Percentiles rank a stretch among this genome's conserved stretches.
These are phyloP conservation scores for Porites lobata DNA, from an alignment of 92 coral and sea anemone genomes.

Conservation along the genomic window DNA sequence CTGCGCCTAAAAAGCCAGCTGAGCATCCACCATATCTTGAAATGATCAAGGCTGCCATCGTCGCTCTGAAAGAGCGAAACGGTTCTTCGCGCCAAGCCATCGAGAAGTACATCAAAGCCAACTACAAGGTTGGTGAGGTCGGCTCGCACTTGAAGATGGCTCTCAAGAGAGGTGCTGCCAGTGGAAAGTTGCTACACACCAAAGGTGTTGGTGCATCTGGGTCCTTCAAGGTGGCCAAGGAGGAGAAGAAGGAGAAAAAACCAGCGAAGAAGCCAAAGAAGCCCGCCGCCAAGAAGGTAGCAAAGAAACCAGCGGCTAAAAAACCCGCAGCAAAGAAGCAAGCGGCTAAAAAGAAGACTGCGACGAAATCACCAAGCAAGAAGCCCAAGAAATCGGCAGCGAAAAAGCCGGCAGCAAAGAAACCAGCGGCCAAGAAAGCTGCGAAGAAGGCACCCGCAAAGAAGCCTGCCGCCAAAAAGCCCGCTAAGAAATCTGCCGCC, in stretches of 20 bases:
- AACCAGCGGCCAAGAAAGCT: slow-evolving; percentile 35
- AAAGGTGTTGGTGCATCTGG: slow-evolving; percentile 69
- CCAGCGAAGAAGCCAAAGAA: slow-evolving; percentile 38
- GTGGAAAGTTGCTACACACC: slow-evolving; percentile 38
- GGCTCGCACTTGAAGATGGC: slow-evolving; percentile 58
- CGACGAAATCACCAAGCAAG: slow-evolving; percentile 33
- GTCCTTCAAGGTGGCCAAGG: slow-evolving; percentile 59
- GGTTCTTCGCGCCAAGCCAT: slow-evolving; percentile 93
- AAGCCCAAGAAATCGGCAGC: slow-evolving; percentile 16
- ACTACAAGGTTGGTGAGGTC: slow-evolving; percentile 78
- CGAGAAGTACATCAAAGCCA: slow-evolving; percentile 87
- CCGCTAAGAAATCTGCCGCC: slow-evolving; percentile 6
- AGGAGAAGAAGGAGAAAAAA: slow-evolving; percentile 26
- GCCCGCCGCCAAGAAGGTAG: slow-evolving; percentile 52
- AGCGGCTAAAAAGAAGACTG: slow-evolving; percentile 44
- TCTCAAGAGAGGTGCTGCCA: slow-evolving; percentile 48
- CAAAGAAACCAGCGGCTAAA: slow-evolving; percentile 52
- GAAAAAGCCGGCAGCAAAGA: background rate
- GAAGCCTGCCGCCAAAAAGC: slow-evolving; percentile 61
- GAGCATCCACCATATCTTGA: slow-evolving; percentile 52
- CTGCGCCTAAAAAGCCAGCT: slow-evolving; percentile 48
- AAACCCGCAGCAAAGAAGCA: slow-evolving; percentile 38
- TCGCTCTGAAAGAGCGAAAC: slow-evolving; percentile 58
- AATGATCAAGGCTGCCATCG: slow-evolving; percentile 57
- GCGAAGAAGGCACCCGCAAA: slow-evolving; percentile 26